A percentile compares a stretch with the other conserved stretches of the same genome.
These are phyloP conservation scores for Brenthis hecate DNA, from an alignment of 2,888 invertebrate genomes.

Conservation along the genomic window DNA sequence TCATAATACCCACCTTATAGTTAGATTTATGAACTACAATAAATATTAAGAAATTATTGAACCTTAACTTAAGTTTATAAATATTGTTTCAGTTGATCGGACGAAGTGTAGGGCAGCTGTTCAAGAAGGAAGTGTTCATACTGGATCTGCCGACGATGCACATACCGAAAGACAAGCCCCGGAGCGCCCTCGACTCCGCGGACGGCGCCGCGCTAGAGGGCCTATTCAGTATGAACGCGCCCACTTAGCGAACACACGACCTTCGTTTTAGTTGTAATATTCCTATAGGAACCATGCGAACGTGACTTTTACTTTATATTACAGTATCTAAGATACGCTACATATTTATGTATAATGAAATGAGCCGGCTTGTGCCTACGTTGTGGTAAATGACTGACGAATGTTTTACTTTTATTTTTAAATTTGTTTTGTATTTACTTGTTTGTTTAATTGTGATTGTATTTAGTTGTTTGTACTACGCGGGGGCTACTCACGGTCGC, in stretches of 20 bases:
- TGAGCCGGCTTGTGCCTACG: constrained; percentile 1
- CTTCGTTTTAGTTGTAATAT: constrained; percentile 18
- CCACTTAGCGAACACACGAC: constrained; percentile 54
- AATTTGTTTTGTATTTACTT: constrained; percentile 10
- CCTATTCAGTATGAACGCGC: constrained; percentile 61
- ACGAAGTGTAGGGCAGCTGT: constrained; percentile 92
- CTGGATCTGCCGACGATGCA: constrained; percentile 89
- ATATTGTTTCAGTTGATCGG: constrained; percentile 86
- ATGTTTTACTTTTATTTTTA: neutral
- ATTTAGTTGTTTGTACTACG: constrained; percentile 6
- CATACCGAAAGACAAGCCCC: constrained; percentile 60
- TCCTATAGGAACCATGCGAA: constrained; percentile 29
- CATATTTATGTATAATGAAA: constrained; percentile 8
- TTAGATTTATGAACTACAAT: too few relatives aligned
- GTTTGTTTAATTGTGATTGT: neutral
- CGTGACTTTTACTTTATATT: constrained; percentile 22
- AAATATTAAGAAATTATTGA: too few relatives aligned
- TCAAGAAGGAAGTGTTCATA: constrained; percentile 93
- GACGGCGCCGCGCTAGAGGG: constrained; percentile 63
- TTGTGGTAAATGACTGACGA: constrained; percentile 10
- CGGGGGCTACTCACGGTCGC: constrained; percentile 31
- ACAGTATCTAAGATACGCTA: constrained; percentile 25
- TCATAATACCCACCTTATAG: too few relatives aligned
- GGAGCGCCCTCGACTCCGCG: constrained; percentile 59
- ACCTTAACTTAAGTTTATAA: too few relatives aligned